These are phyloP conservation scores for Oxyscelio sp. DNA, from an alignment of 2,888 invertebrate species.

Conservation along the genomic window DNA sequence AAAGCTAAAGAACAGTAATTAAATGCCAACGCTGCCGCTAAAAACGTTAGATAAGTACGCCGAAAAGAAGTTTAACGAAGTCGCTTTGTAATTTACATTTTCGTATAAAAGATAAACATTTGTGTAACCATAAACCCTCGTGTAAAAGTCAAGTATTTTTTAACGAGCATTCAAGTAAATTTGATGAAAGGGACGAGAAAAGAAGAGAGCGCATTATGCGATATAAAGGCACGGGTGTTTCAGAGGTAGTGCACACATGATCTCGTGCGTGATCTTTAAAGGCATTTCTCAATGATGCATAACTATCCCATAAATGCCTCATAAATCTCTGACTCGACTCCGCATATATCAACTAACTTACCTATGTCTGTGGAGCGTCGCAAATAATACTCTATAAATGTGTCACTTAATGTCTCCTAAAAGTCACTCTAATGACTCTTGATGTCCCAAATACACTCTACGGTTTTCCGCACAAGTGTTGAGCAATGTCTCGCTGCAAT, in stretches of 20 bases:
- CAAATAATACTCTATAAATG: conserved; percentile 39
- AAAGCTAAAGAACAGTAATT: background rate
- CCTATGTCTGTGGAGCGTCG: conserved; percentile 15
- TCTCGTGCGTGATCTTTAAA: background rate
- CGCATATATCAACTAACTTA: conserved; percentile 25
- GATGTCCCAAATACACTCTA: conserved; percentile 6
- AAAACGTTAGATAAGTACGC: background rate
- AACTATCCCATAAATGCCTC: conserved; percentile 47
- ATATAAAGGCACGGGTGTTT: too few species aligned
- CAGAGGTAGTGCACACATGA: too few species aligned
- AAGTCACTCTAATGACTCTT: conserved; percentile 31
- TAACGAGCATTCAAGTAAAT: too few species aligned
- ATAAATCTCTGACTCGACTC: conserved; percentile 40
- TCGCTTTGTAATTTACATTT: too few species aligned
- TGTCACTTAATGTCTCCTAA: conserved; percentile 35
- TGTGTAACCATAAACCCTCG: too few species aligned
- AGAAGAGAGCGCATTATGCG: too few species aligned
- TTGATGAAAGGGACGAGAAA: too few species aligned
- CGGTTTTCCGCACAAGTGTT: background rate
- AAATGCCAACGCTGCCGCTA: background rate
- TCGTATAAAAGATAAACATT: too few species aligned
- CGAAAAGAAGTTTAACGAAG: too few species aligned
- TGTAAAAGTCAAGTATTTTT: too few species aligned
- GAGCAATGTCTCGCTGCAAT: background rate
- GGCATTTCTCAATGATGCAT: conserved; percentile 12